Evolutionary conservation across 2,888 invertebrate genomes (phyloP), one percentile per base, ranked within the genome.

Genomic region (Dryobotodes eremita): DNA sequence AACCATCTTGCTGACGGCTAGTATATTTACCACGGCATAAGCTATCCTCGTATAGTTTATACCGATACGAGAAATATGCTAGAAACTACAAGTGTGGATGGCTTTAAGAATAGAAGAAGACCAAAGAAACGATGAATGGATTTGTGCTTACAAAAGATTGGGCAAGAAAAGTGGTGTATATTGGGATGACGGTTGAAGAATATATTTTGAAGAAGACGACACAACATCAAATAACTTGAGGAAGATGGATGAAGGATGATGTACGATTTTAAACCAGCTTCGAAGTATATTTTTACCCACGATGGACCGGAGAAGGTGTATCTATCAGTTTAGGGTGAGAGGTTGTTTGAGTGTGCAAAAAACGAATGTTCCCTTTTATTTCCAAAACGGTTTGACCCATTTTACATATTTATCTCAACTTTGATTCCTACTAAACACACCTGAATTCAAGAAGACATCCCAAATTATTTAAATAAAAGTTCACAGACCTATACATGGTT

Each of bases 401-500:
- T 15, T 17, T 65, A 42, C 8, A n/a, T 46, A 10, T 6, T 15
- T 6, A 48, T 46, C 46, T n/a, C 46, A 26, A 26, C 2, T 53
- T 36, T 53, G 7, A 23, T 76, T 20, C n/a, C 23, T 17, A 46
- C 10, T 17, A 26, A n/a, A 55, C 15, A 17, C 17, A 50, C 23
- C 20, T 23, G 11, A 46, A 46, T 72, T 17, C 42, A 26, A 36
- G 10, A 36, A 36, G 6, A 7, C 6, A 53, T 77, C 7, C 6
- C 61, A 50, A 50, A 23, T 57, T 61, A 50, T 61, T 50, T n/a
- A 55, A 80, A 68, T 59, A 61, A 73, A 78, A 82, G 77, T 75
- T 88, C 80, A 82, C 71, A 78, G 73, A 66, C 69, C 79, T 82
- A 79, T 86, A 83, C 57, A 84, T 68, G 70, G 64, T 80, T 64